Conservation (phyloP, 2,797 vertebrate species). For the Leptodactylus fallax region DNA sequence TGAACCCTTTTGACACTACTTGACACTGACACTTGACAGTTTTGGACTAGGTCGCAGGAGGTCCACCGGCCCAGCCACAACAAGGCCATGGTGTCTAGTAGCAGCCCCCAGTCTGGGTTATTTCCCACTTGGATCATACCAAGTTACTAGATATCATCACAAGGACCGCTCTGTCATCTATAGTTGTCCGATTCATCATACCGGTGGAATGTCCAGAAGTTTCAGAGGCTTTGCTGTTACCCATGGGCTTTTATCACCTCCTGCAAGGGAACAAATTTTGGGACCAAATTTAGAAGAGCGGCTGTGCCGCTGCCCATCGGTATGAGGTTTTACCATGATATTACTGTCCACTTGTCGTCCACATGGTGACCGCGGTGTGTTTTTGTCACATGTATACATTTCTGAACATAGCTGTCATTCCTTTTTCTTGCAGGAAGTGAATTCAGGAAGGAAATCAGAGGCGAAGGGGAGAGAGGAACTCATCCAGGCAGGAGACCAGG, state of each 20-base stretch:
- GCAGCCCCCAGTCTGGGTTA: not conserved
- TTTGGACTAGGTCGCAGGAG: not conserved
- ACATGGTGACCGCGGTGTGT: constrained; percentile 17
- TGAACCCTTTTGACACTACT: not conserved
- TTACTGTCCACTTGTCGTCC: not conserved
- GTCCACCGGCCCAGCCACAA: not conserved
- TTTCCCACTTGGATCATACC: not conserved
- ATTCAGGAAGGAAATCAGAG: constrained; percentile 43
- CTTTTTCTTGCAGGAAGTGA: constrained; percentile 52
- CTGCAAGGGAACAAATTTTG: not conserved
- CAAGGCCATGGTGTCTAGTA: not conserved
- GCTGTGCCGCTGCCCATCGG: not conserved
- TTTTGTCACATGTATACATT: constrained; percentile 12
- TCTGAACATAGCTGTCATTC: constrained; percentile 34
- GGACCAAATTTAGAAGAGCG: not conserved
- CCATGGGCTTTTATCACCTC: not conserved
- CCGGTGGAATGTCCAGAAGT: not conserved
- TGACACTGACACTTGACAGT: no score
- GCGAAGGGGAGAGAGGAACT: constrained; percentile 30
- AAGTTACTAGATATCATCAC: no score
- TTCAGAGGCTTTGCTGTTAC: constrained; percentile 10
- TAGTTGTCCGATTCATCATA: not conserved
- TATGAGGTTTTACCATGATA: not conserved
- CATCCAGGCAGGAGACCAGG: constrained; percentile 10
- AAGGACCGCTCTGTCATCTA: not conserved